These are phyloP conservation scores for Psococerastis gibbosa DNA, from an alignment of 2,888 invertebrate genomes.

Conservation along the genomic window DNA sequence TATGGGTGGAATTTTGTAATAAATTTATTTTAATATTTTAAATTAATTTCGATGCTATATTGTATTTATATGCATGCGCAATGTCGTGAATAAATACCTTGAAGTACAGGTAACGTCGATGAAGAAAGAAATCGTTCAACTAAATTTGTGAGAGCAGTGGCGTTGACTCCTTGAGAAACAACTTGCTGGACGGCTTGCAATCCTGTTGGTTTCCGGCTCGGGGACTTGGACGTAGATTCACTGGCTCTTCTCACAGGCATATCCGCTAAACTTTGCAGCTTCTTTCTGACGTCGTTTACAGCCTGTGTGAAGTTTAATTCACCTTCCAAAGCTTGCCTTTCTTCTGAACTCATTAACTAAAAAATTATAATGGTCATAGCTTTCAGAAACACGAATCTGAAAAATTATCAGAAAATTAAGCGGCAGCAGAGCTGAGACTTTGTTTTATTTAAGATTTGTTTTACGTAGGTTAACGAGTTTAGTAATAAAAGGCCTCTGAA, in stretches of 20 bases:
- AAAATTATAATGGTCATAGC: background rate
- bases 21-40: no score
- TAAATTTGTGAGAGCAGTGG: constrained; percentile 22
- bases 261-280: background rate
- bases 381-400: no score
- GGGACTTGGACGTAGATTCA: background rate
- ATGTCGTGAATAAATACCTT: no score
- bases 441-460: no score
- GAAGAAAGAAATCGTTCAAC: constrained; percentile 24
- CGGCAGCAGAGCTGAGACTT: no score
- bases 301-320: constrained; percentile 8
- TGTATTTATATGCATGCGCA: no score
- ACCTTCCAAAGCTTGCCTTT: constrained; percentile 6
- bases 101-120: constrained; percentile 13
- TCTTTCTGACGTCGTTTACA: background rate
- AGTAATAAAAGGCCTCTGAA: no score
- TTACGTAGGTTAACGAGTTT: no score
- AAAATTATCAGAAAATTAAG: no score
- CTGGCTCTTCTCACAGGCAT: background rate
- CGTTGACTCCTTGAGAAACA: constrained; percentile 22
- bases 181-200: constrained; percentile 23
- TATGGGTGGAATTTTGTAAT: no score
- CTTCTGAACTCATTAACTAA: constrained; percentile 6
- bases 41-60: no score
- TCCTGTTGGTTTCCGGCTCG: constrained; percentile 2